phyloP scores from a whole-genome alignment of 2,113 vertebrate genomes.

The Notothenia rossii region DNA sequence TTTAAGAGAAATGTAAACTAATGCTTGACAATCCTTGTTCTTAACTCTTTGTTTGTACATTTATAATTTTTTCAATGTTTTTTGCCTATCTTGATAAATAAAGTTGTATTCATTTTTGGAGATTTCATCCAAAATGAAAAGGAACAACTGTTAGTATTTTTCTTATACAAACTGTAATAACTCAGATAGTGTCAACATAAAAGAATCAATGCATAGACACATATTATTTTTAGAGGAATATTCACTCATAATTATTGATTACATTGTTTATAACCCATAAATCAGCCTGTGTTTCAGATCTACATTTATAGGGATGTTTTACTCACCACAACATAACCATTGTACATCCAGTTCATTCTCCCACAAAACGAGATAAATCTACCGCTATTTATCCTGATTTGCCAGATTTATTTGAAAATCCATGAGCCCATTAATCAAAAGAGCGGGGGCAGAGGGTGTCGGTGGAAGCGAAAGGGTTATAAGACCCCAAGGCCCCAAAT shows the following conservation, averaged over 20 bases:
- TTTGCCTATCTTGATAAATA: conserved; percentile 29
- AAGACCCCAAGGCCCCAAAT: conserved; percentile 56
- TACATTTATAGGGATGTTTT: neutral
- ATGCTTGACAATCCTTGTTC: conserved; percentile 61
- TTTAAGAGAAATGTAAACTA: conserved; percentile 5
- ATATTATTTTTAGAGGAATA: neutral
- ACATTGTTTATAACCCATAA: neutral
- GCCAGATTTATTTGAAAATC: conserved; percentile 63
- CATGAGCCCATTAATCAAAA: conserved; percentile 68
- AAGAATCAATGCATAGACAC: neutral
- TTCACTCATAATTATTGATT: neutral
- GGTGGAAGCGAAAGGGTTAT: conserved; percentile 46
- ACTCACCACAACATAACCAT: neutral
- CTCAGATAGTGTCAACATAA: neutral
- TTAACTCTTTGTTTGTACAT: conserved; percentile 22
- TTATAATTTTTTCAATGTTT: conserved; percentile 40
- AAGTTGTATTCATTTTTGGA: conserved; percentile 1
- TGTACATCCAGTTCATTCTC: neutral
- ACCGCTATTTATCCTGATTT: conserved; percentile 41
- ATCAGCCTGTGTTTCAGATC: neutral
- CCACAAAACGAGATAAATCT: conserved; percentile 47
- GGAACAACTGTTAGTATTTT: neutral
- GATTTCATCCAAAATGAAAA: neutral
- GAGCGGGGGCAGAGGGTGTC: conserved; percentile 4
- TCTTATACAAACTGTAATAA: neutral